Base-by-base conservation (phyloP, 2,797 vertebrate species). In the Parauchenoglanis punctatus region DNA sequence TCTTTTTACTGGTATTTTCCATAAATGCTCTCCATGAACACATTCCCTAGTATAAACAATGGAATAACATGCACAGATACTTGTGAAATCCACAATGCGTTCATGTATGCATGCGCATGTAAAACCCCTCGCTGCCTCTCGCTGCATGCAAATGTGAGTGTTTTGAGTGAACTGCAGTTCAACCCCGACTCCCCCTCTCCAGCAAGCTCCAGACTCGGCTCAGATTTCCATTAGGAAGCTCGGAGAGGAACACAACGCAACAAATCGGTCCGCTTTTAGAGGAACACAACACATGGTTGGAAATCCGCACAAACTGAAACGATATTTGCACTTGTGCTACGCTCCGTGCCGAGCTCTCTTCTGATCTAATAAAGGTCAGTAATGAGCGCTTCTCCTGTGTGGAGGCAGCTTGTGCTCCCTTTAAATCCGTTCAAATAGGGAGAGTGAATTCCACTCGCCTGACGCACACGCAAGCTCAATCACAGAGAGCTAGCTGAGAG, bases 361-460 rank as follows among this genome's bases (percentile, higher is more conserved):
- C 49, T 67, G 87, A 91, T 89, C 87, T 86, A 90, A 89, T 86
- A 89, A 91, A 86, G 88, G n/a, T 58, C 20, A 40, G 28, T 88
- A 83, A 86, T 83, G 84, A 85, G 67, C 17, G 20, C 82, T 90
- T 70, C 85, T 91, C 83, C 81, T 86, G 63, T 46, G 40, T 76
- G 82, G 87, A 89, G 86, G 81, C 85, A 83, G 85, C 84, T 65
- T 70, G 77, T 83, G 81, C 88, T 91, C 52, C 85, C 80, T 88
- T 88, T 84, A 86, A 89, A 86, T 86, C 85, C 35, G 67, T 72
- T 83, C 81, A 83, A 73, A 88, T 80, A 70, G 84, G 72, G 86
- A 91, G 82, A 88, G 89, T 88, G 88, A 89, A 91, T 91, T 91
- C 90, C 90, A 84, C 87, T 84, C 88, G 56, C 46, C 87, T 90